These are phyloP conservation scores for Fulica atra DNA, from an alignment of 2,113 vertebrate species.

Conservation along the genomic window DNA sequence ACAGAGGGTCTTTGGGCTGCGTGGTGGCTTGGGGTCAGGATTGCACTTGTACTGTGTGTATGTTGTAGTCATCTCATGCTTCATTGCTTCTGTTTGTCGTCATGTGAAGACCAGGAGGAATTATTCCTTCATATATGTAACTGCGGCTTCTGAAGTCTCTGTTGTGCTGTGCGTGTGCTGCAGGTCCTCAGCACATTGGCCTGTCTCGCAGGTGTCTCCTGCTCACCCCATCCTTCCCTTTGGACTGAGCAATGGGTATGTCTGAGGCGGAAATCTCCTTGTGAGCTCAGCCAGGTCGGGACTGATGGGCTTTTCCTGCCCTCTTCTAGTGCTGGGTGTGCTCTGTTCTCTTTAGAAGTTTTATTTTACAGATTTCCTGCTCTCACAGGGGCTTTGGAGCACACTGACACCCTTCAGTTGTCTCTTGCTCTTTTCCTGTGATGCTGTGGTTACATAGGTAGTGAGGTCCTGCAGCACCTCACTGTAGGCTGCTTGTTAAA, in stretches of 20 bases:
- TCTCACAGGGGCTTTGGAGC: background rate
- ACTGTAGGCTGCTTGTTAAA: background rate
- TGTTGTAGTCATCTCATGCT: background rate
- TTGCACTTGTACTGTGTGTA: background rate
- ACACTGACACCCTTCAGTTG: background rate
- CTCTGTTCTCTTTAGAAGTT: background rate
- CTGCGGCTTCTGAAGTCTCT: background rate
- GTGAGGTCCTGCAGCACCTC: background rate
- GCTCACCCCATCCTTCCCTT: background rate
- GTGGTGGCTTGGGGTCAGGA: background rate
- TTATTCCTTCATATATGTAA: background rate
- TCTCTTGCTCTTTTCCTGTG: background rate
- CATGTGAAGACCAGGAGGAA: background rate
- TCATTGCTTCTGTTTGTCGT: background rate
- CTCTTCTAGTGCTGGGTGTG: background rate
- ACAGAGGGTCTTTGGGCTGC: rapidly evolving
- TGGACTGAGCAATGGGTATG: too few species aligned
- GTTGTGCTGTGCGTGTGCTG: background rate
- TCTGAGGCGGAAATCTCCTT: rapidly evolving
- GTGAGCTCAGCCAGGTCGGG: rapidly evolving
- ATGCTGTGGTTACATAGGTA: rapidly evolving
- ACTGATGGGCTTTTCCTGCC: background rate
- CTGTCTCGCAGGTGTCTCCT: background rate
- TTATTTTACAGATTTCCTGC: background rate
- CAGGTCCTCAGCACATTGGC: background rate